phyloP scores from a whole-genome alignment of 2,888 invertebrate species.

The Brachyopa scutellaris region DNA sequence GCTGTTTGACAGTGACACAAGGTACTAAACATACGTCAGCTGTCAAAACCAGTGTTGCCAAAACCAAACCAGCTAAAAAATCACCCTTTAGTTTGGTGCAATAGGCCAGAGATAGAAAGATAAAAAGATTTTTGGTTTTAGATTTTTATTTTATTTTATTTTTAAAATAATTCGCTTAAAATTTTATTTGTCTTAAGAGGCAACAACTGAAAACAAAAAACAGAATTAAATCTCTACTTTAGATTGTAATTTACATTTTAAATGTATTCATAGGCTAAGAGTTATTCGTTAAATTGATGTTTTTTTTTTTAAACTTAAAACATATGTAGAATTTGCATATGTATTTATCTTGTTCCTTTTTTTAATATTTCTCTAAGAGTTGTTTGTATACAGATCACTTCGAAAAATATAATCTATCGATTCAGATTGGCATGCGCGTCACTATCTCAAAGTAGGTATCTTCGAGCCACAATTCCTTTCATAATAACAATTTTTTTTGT shows the following conservation, averaged over 20 bases:
- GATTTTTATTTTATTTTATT: conserved; percentile 15
- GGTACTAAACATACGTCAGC: too few species aligned
- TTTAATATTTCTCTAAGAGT: conserved; percentile 55
- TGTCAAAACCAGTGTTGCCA: too few species aligned
- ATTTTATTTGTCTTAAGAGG: conserved; percentile 39
- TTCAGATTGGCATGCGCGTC: conserved; percentile 28
- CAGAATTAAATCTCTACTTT: conserved; percentile 20
- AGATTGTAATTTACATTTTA: conserved; percentile 29
- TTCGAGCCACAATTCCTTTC: conserved; percentile 12
- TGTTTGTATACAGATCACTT: conserved; percentile 71
- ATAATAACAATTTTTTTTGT: neutral
- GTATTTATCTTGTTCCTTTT: conserved; percentile 14
- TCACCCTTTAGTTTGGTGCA: too few species aligned
- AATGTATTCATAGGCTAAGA: conserved; percentile 26
- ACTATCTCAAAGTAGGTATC: conserved; percentile 1
- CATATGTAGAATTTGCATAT: neutral
- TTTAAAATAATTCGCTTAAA: conserved; percentile 26
- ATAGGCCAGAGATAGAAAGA: too few species aligned
- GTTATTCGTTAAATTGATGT: conserved; percentile 31
- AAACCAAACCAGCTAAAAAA: too few species aligned
- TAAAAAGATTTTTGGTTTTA: too few species aligned
- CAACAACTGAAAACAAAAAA: conserved; percentile 26
- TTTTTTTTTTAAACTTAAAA: conserved; percentile 1
- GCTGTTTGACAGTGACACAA: too few species aligned
- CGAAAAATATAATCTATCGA: conserved; percentile 61